Evolutionary conservation across 2,888 invertebrate species (phyloP).

Genomic region (Macrosoma leucophasiata): DNA sequence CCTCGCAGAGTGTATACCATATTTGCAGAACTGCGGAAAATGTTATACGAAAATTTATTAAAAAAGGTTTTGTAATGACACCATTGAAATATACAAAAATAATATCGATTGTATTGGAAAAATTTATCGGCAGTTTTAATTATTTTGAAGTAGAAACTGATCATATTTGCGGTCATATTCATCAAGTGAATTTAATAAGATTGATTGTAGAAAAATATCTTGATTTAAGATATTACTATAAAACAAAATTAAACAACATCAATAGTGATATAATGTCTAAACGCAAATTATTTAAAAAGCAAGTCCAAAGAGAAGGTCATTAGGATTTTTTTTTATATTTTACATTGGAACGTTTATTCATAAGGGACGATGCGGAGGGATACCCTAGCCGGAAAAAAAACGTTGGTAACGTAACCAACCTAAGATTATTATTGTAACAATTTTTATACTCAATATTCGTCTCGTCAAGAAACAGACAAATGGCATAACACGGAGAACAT

Average conservation of each 20-base stretch:
- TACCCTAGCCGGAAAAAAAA: no score
- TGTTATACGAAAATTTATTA: constrained; percentile 7
- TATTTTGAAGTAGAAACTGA: constrained; percentile 5
- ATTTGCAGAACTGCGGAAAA: constrained; percentile 8
- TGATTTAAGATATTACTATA: constrained; percentile 3
- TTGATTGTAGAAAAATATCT: constrained; percentile 1
- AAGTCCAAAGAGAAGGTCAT: no score
- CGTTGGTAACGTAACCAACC: no score
- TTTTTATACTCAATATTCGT: no score
- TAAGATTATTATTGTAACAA: no score
- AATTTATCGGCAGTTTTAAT: constrained; percentile 4
- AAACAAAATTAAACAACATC: constrained; percentile 7
- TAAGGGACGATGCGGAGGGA: no score
- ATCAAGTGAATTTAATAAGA: not conserved
- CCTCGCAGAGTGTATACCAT: constrained; percentile 4
- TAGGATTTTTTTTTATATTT: no score
- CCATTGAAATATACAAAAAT: constrained; percentile 10
- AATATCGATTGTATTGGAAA: constrained; percentile 7
- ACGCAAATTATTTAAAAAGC: constrained; percentile 7
- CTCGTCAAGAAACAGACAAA: no score
- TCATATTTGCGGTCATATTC: constrained; percentile 5
- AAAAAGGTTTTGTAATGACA: constrained; percentile 1
- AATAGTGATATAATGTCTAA: constrained; percentile 5
- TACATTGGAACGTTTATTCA: no score
- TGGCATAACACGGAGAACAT: no score